Percentiles rank a stretch among this genome's conserved stretches.
These are phyloP conservation scores for Megamerina dolium DNA, from an alignment of 2,888 invertebrate species.

Conservation along the genomic window DNA sequence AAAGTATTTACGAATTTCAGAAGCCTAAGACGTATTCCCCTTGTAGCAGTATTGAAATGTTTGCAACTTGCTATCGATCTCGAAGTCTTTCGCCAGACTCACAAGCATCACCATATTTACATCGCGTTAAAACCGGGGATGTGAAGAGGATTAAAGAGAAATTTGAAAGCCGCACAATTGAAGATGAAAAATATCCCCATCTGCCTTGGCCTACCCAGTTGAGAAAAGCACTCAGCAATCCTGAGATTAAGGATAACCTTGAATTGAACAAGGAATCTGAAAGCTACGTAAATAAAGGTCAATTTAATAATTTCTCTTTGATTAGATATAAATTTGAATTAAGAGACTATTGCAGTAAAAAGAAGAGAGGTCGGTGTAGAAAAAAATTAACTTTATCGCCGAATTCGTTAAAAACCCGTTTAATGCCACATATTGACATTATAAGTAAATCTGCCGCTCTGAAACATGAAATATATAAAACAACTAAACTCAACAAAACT, in stretches of 20 bases:
- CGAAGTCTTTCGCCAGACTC: conserved; percentile 69
- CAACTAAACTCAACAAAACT: conserved; percentile 15
- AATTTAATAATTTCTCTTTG: conserved; percentile 54
- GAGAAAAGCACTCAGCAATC: conserved; percentile 70
- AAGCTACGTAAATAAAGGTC: neutral
- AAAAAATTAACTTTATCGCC: conserved; percentile 55
- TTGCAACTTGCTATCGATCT: conserved; percentile 60
- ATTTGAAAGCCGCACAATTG: conserved; percentile 55
- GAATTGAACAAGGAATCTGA: neutral
- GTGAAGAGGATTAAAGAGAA: conserved; percentile 71
- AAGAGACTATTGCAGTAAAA: conserved; percentile 26
- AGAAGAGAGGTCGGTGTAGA: conserved; percentile 51
- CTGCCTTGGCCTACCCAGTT: conserved; percentile 49
- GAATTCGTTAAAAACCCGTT: conserved; percentile 53
- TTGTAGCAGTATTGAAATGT: conserved; percentile 53
- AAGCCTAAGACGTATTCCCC: conserved; percentile 26
- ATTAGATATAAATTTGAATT: conserved; percentile 58
- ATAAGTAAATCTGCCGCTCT: conserved; percentile 77
- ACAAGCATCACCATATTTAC: conserved; percentile 63
- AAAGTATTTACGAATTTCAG: conserved; percentile 27
- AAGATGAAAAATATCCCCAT: conserved; percentile 21
- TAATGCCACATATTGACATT: conserved; percentile 85
- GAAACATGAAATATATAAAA: conserved; percentile 51
- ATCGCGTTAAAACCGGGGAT: conserved; percentile 68
- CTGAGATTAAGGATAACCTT: conserved; percentile 58